phyloP scores from a whole-genome alignment of 2,888 invertebrate species.

The Onchidella celtica region DNA sequence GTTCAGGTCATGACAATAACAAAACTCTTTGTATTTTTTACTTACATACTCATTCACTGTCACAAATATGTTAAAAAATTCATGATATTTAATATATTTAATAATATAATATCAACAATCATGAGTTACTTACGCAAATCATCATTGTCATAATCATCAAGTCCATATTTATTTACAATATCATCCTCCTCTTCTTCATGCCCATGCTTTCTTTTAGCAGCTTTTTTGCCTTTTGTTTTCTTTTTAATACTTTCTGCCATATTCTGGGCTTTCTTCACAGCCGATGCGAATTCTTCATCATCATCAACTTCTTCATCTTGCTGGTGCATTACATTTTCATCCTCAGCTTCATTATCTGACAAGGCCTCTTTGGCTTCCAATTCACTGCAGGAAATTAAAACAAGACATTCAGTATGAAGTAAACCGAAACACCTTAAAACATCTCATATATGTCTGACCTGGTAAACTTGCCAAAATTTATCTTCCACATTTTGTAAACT shows the following conservation, averaged over 20 bases:
- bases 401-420: too few species aligned
- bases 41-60: too few species aligned
- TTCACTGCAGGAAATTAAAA: conserved; percentile 33
- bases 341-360: conserved; percentile 26
- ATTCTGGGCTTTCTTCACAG: conserved; percentile 30
- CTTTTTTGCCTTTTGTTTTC: conserved; percentile 21
- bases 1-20: too few species aligned
- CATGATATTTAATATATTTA: too few species aligned
- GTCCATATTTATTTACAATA: conserved; percentile 86
- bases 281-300: conserved; percentile 40
- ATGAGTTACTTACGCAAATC: conserved; percentile 57
- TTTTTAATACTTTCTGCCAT: conserved; percentile 40
- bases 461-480: too few species aligned
- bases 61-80: too few species aligned
- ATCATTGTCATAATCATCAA: conserved; percentile 81
- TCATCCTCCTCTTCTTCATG: conserved; percentile 59
- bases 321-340: conserved; percentile 25
- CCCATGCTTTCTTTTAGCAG: conserved; percentile 27
- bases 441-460: too few species aligned
- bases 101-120: too few species aligned
- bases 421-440: too few species aligned
- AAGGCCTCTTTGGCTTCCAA: conserved; percentile 7
- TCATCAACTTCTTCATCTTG: conserved; percentile 3
- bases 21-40: too few species aligned
- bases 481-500: too few species aligned